Evolutionary conservation across 2,888 invertebrate genomes (phyloP).

Genomic region (Dolichomitus sp.): DNA sequence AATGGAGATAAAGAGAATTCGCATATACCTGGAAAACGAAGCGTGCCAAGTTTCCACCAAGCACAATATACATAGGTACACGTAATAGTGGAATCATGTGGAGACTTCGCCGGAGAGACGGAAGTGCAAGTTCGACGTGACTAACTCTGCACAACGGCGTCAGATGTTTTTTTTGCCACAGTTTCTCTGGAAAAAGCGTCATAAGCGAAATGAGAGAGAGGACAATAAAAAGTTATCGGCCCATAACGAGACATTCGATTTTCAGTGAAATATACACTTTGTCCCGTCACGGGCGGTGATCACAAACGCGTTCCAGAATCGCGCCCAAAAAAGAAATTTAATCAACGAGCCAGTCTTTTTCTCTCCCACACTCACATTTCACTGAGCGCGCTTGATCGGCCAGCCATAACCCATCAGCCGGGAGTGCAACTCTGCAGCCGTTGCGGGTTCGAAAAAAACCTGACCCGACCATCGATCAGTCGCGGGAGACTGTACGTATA

Average conservation of each 20-base stretch:
- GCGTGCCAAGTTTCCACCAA: slow-evolving; percentile 31
- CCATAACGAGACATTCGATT: slow-evolving; percentile 26
- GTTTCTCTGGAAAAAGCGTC: not conserved
- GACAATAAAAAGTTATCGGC: slow-evolving; percentile 8
- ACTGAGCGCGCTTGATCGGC: slow-evolving; percentile 20
- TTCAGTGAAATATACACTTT: slow-evolving; percentile 6
- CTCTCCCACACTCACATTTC: slow-evolving; percentile 10
- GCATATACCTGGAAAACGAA: slow-evolving; percentile 23
- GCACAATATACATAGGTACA: slow-evolving; percentile 45
- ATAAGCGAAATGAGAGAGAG: not conserved
- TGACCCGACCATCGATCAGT: slow-evolving; percentile 39
- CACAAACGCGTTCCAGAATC: slow-evolving; percentile 22
- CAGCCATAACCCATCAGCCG: slow-evolving; percentile 9
- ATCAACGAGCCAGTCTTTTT: slow-evolving; percentile 45
- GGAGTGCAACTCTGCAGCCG: slow-evolving; percentile 27
- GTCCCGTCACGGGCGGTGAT: slow-evolving; percentile 6
- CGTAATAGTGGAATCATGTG: slow-evolving; percentile 41
- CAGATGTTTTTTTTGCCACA: not conserved
- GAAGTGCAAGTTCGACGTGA: slow-evolving; percentile 7
- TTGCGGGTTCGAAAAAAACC: slow-evolving; percentile 23
- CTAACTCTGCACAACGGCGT: not conserved
- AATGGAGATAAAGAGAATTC: slow-evolving; percentile 53
- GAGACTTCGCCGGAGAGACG: slow-evolving; percentile 8
- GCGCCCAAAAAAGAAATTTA: slow-evolving; percentile 36
- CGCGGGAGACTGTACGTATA: not conserved